phyloP scores from a whole-genome alignment of 2,888 invertebrate species.

The Mesorhabditis spiculigera region DNA sequence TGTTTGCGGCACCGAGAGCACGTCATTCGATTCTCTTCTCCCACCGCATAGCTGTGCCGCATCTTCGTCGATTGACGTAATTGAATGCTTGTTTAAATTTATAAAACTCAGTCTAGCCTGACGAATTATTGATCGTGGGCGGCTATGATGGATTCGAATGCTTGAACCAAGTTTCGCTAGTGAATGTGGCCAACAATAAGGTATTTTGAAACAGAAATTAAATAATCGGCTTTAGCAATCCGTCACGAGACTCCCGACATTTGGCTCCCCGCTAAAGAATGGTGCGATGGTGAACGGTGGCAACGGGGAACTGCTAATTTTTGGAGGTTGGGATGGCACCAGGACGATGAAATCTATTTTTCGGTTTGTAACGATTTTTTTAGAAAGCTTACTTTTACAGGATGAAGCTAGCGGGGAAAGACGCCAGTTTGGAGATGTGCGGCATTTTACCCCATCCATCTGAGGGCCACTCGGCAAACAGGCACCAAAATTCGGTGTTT shows the following conservation, averaged over 20 bases:
- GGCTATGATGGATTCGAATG: neutral
- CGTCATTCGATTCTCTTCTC: neutral
- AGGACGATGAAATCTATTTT: constrained; percentile 36
- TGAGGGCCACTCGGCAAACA: constrained; percentile 29
- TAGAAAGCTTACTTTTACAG: neutral
- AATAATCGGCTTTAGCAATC: too few relatives aligned
- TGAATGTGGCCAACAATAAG: neutral
- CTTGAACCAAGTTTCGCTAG: neutral
- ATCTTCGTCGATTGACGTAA: neutral
- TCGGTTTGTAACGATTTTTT: constrained; percentile 8
- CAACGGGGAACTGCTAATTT: constrained; percentile 25
- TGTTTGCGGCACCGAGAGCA: neutral
- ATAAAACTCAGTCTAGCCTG: neutral
- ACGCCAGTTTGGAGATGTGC: constrained; percentile 10
- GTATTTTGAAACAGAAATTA: too few relatives aligned
- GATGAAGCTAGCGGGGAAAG: neutral
- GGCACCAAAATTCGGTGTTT: constrained; percentile 8
- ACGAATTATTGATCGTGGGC: neutral
- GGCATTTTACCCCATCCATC: constrained; percentile 18
- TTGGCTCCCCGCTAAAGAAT: constrained; percentile 29
- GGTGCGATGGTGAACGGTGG: constrained; percentile 18
- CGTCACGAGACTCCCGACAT: neutral
- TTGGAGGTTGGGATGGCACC: constrained; percentile 53
- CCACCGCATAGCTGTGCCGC: neutral
- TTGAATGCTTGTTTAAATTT: neutral